These are phyloP conservation scores for Eupeodes luniger DNA, from an alignment of 2,888 invertebrate genomes.

Conservation along the genomic window DNA sequence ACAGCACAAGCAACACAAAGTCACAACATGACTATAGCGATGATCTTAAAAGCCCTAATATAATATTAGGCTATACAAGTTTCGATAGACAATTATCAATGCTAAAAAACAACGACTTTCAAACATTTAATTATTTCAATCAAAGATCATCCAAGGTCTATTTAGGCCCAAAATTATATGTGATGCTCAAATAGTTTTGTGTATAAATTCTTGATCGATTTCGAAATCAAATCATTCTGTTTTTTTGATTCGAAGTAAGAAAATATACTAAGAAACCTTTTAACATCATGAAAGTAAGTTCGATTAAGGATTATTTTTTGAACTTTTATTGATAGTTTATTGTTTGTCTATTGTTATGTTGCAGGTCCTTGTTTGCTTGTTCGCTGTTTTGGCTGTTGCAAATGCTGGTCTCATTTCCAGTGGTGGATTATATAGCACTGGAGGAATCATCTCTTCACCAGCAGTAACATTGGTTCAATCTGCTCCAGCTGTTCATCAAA, in stretches of 20 bases:
- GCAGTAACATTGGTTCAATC: not conserved
- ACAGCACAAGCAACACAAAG: too few species aligned
- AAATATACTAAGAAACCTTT: not conserved
- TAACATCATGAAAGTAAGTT: slow-evolving; percentile 62
- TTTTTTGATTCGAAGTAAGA: slow-evolving; percentile 35
- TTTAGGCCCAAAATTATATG: not conserved
- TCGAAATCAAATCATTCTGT: slow-evolving; percentile 36
- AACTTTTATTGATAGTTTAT: not conserved
- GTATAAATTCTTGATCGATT: slow-evolving; percentile 47
- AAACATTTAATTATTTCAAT: not conserved
- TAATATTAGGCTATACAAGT: too few species aligned
- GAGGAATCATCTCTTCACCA: not conserved
- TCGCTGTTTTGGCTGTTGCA: slow-evolving; percentile 48
- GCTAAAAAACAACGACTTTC: not conserved
- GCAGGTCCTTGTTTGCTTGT: slow-evolving; percentile 58
- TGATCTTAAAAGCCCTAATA: too few species aligned
- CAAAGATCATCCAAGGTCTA: not conserved
- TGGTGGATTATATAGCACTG: not conserved
- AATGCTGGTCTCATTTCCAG: slow-evolving; percentile 33
- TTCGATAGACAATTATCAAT: not conserved
- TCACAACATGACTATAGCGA: too few species aligned
- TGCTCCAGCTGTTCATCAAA: slow-evolving; percentile 9
- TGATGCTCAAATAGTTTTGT: not conserved
- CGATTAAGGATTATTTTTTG: not conserved
- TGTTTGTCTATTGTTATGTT: not conserved